Evolutionary conservation across 2,113 vertebrate genomes (phyloP).

Genomic region (Sinocyclocheilus grahami): DNA sequence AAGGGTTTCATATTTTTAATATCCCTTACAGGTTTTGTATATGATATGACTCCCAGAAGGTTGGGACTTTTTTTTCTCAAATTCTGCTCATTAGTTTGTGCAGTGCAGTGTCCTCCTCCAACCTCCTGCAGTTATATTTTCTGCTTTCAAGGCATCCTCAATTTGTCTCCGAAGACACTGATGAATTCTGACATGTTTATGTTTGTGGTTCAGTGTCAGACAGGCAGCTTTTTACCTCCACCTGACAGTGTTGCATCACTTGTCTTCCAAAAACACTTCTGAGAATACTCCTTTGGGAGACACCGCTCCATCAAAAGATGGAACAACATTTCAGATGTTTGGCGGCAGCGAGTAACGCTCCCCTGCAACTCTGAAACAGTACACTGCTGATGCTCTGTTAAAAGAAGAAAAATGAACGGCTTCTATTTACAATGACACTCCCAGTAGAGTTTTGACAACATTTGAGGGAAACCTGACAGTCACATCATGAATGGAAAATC

Average conservation of each 20-base stretch:
- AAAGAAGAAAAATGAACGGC: conserved; percentile 2
- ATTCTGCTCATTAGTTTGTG: conserved; percentile 19
- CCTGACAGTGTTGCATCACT: conserved; percentile 46
- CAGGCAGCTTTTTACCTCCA: conserved; percentile 32
- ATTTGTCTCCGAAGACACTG: conserved; percentile 24
- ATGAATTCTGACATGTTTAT: conserved; percentile 39
- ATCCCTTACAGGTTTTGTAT: background rate
- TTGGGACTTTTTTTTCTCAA: background rate
- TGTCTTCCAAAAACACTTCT: conserved; percentile 32
- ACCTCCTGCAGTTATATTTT: conserved; percentile 22
- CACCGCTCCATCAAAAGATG: conserved; percentile 43
- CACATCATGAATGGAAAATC: background rate
- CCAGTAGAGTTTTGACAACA: background rate
- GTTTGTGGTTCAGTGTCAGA: conserved; percentile 27
- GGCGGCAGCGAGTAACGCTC: conserved; percentile 13
- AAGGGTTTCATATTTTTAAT: background rate
- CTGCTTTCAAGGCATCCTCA: conserved; percentile 12
- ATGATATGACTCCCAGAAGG: background rate
- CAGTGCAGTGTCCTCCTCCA: background rate
- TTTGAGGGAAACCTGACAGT: background rate
- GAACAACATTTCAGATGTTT: conserved; percentile 46
- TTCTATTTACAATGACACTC: conserved; percentile 18
- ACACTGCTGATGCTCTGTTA: background rate
- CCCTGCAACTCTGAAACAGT: background rate
- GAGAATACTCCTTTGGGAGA: conserved; percentile 44